phyloP scores from a whole-genome alignment of 2,113 vertebrate species.

The Myotis brandtii region DNA sequence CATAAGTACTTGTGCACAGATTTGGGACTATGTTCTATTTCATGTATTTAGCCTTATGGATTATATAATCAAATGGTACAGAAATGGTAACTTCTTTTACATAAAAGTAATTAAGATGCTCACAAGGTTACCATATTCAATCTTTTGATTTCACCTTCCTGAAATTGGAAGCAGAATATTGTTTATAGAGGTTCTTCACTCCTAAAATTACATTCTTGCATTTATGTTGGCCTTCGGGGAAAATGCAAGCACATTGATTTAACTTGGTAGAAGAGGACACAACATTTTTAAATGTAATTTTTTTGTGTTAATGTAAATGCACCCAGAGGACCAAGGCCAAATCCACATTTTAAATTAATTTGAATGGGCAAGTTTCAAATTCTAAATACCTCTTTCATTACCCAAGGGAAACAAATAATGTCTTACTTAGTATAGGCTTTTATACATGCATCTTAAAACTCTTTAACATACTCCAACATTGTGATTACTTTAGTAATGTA shows the following conservation, averaged over 20 bases:
- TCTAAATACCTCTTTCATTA: constrained; percentile 56
- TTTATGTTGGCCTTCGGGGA: constrained; percentile 69
- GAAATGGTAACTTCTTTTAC: constrained; percentile 19
- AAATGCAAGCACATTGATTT: constrained; percentile 66
- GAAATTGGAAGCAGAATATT: constrained; percentile 62
- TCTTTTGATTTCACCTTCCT: constrained; percentile 36
- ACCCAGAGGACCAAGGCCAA: constrained; percentile 56
- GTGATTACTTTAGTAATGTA: neutral
- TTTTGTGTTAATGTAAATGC: constrained; percentile 73
- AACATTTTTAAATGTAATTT: constrained; percentile 76
- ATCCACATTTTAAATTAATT: constrained; percentile 62
- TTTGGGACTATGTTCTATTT: neutral
- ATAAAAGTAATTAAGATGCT: constrained; percentile 48
- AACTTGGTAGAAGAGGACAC: constrained; percentile 59
- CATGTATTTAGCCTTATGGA: neutral
- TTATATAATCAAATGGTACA: neutral
- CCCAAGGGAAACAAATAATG: neutral
- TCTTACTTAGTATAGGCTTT: constrained; percentile 20
- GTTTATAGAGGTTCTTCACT: constrained; percentile 64
- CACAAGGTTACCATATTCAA: constrained; percentile 20
- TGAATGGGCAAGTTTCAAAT: constrained; percentile 54
- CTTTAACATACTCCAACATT: neutral
- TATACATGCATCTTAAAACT: constrained; percentile 39
- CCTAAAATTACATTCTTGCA: constrained; percentile 58
- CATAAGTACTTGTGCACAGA: neutral